Conservation (phyloP, 2,888 invertebrate genomes). For the Dromius quadrimaculatus region DNA sequence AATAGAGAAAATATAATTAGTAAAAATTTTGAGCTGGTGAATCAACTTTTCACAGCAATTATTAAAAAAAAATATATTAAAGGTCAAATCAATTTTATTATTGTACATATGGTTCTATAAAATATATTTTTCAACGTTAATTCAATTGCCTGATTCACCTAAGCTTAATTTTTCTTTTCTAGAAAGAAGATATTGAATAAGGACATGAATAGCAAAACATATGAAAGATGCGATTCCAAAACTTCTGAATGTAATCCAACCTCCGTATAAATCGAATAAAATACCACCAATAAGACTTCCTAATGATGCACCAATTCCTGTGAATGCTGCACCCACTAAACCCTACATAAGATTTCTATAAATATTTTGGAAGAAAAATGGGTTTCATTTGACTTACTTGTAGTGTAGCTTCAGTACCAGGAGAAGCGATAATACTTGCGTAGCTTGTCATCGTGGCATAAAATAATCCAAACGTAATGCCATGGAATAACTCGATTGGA, state of each 20-base stretch:
- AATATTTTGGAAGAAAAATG: no score
- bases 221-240: slow-evolving; percentile 79
- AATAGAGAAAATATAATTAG: no score
- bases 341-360: slow-evolving; percentile 72
- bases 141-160: no score
- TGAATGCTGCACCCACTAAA: slow-evolving; percentile 86
- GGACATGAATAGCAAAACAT: slow-evolving; percentile 71
- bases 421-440: slow-evolving; percentile 84
- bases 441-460: slow-evolving; percentile 91
- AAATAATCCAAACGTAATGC: slow-evolving; percentile 89
- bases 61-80: no score
- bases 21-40: no score
- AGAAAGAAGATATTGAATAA: slow-evolving; percentile 64
- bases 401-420: slow-evolving; percentile 88
- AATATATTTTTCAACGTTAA: no score
- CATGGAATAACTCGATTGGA: slow-evolving; percentile 88
- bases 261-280: slow-evolving; percentile 75
- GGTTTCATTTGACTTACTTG: slow-evolving; percentile 70
- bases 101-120: no score
- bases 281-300: slow-evolving; percentile 84
- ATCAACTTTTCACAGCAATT: no score
- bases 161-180: no score
- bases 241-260: slow-evolving; percentile 76
- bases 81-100: no score
- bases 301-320: slow-evolving; percentile 85